Evolutionary conservation across 1,140 invertebrate species (phyloP).

Genomic region (Leptinotarsa undecemlineata): DNA sequence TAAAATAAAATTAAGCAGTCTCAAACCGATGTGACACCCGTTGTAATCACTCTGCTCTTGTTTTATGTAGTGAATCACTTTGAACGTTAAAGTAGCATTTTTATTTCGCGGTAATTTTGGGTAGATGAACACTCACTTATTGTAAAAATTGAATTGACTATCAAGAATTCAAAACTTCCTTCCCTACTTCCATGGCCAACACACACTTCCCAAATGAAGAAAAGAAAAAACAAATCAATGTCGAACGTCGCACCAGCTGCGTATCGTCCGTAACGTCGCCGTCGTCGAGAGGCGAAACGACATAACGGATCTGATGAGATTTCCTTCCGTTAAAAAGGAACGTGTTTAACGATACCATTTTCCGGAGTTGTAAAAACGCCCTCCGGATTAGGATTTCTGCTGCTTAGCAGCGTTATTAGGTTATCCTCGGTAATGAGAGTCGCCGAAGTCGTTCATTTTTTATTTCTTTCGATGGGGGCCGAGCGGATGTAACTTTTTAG

Average conservation of each 20-base stretch:
- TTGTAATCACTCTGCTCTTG: too few relatives aligned
- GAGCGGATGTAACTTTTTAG: too few relatives aligned
- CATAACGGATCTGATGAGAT: constrained; percentile 5
- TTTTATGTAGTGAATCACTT: too few relatives aligned
- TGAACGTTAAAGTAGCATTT: too few relatives aligned
- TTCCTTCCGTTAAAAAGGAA: constrained; percentile 3
- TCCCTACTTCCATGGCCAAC: too few relatives aligned
- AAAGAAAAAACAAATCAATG: background rate
- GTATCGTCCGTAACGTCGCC: background rate
- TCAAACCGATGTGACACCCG: too few relatives aligned
- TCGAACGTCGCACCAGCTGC: background rate
- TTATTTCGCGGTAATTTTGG: too few relatives aligned
- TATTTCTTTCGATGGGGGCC: background rate
- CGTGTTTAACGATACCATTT: constrained; percentile 3
- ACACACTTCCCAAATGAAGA: background rate
- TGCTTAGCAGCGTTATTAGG: background rate
- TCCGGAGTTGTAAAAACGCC: constrained; percentile 7
- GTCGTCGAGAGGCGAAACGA: background rate
- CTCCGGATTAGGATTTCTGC: background rate
- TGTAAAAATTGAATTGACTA: too few relatives aligned
- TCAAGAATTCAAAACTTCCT: too few relatives aligned
- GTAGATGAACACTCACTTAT: too few relatives aligned
- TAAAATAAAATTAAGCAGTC: too few relatives aligned
- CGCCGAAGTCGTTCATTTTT: background rate
- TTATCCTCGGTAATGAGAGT: background rate